Conservation (phyloP, 2,888 invertebrate species). For the Agrotis ipsilon region DNA sequence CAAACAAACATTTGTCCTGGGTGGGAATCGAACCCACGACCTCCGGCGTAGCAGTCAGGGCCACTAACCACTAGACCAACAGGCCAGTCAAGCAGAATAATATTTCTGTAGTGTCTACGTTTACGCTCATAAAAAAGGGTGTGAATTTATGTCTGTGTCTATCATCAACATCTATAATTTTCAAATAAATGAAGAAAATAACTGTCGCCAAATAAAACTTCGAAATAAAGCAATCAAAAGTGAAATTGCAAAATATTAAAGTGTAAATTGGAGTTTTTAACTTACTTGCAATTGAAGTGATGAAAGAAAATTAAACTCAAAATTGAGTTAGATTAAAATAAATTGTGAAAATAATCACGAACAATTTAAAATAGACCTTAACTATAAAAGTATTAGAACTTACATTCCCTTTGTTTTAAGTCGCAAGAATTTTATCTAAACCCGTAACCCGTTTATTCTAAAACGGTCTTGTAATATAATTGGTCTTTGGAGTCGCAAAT, state of each 20-base stretch:
- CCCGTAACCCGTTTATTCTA: neutral
- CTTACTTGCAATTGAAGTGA: neutral
- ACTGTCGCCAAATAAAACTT: neutral
- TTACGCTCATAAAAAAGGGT: no score
- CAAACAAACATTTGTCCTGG: no score
- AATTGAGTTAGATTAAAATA: conserved; percentile 5
- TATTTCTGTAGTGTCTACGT: no score
- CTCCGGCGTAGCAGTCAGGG: no score
- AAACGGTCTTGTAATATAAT: conserved; percentile 4
- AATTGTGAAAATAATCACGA: neutral
- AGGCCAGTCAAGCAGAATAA: no score
- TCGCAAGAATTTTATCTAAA: conserved; percentile 10
- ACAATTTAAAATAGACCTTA: neutral
- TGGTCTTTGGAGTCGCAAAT: conserved; percentile 24
- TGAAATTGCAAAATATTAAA: neutral
- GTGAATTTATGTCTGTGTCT: no score
- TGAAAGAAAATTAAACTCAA: neutral
- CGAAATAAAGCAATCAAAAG: neutral
- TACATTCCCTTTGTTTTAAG: conserved; percentile 11
- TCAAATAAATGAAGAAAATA: neutral
- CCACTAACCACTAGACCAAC: no score
- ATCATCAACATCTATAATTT: neutral
- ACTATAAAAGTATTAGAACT: conserved; percentile 2
- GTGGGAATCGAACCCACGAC: no score
- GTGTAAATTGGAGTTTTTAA: neutral